A percentile compares a stretch with the other conserved stretches of the same genome.
Conservation (phyloP, 2,113 vertebrate genomes). For the Oreochromis tanganicae region DNA sequence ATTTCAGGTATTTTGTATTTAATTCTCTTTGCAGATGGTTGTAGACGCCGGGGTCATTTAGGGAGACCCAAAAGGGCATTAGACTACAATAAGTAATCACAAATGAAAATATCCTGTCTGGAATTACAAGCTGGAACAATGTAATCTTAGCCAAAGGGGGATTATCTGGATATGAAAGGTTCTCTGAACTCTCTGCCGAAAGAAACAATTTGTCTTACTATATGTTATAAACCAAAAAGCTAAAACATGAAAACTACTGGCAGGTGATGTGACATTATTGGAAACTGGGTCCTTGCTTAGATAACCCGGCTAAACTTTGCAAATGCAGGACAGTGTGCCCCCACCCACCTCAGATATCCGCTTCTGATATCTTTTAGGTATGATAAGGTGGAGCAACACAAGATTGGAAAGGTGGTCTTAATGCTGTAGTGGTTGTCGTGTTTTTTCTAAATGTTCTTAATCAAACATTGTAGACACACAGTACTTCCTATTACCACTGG, state of each 20-base stretch:
- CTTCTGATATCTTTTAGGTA: not conserved
- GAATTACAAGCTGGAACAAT: not conserved
- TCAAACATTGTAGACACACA: not conserved
- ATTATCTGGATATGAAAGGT: not conserved
- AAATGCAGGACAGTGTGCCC: not conserved
- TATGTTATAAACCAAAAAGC: not conserved
- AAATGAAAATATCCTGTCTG: not conserved
- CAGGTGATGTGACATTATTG: not conserved
- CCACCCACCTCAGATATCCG: not conserved
- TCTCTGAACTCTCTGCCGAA: not conserved
- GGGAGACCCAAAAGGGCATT: not conserved
- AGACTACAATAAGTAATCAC: not conserved
- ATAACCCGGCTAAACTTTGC: not conserved
- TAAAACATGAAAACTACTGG: not conserved
- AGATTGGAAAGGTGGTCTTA: not conserved
- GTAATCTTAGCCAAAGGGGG: not conserved
- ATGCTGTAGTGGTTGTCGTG: not conserved
- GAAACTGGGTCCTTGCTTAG: not conserved
- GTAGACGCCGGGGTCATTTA: not conserved
- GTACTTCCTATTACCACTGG: constrained; percentile 28
- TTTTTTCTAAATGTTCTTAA: not conserved
- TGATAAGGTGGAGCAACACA: not conserved
- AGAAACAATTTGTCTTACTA: not conserved
- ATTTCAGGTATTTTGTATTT: not conserved
- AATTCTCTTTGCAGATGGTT: not conserved